phyloP scores from a whole-genome alignment of 2,888 invertebrate species.

The Aphelenchoides bicaudatus region DNA sequence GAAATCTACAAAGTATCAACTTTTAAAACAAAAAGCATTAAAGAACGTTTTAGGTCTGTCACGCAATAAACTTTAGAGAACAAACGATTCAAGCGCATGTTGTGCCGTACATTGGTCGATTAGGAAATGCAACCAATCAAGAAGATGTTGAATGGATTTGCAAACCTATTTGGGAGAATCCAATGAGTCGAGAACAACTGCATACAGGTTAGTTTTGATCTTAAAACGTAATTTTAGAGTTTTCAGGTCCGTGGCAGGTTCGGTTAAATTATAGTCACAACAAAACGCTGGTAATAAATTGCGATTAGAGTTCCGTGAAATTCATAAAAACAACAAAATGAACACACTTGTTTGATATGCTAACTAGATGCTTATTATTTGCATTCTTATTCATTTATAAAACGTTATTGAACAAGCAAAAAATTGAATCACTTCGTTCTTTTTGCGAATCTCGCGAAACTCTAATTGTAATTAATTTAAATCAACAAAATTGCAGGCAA shows the following conservation, averaged over 20 bases:
- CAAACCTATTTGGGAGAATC: conserved; percentile 56
- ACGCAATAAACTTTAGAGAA: conserved; percentile 13
- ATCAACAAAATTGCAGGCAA: neutral
- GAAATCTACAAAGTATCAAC: conserved; percentile 46
- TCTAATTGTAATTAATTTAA: conserved; percentile 11
- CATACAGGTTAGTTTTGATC: too few species aligned
- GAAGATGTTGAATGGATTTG: conserved; percentile 29
- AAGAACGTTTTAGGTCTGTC: conserved; percentile 16
- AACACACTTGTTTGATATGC: neutral
- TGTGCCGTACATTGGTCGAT: conserved; percentile 4
- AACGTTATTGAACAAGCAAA: too few species aligned
- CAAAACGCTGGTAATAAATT: conserved; percentile 32
- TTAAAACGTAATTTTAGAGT: too few species aligned
- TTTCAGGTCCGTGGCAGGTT: conserved; percentile 53
- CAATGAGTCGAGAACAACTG: conserved; percentile 37
- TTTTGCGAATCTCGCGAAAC: neutral
- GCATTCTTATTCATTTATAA: neutral
- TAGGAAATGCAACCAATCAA: neutral
- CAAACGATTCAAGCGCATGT: conserved; percentile 9
- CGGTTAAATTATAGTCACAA: conserved; percentile 35
- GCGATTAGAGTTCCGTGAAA: neutral
- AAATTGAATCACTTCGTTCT: neutral
- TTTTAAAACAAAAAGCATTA: neutral
- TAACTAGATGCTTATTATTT: neutral
- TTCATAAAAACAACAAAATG: neutral